phyloP scores from a whole-genome alignment of 2,888 invertebrate species.

The Halictus ligatus region DNA sequence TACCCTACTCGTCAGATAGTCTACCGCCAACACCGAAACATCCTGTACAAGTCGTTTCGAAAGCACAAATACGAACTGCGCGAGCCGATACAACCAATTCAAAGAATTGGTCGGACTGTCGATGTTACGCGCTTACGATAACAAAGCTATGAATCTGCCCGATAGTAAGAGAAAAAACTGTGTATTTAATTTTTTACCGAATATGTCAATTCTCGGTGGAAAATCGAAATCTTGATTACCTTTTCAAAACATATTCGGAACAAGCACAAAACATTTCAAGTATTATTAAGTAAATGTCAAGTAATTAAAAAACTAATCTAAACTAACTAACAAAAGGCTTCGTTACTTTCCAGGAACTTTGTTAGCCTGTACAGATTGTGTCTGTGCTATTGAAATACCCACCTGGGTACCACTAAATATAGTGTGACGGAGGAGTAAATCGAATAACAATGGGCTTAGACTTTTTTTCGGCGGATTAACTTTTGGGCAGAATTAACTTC shows the following conservation, averaged over 20 bases:
- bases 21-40: not conserved
- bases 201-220: no score
- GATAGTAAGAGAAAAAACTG: no score
- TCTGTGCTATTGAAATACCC: constrained; percentile 41
- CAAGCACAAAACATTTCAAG: no score
- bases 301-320: not conserved
- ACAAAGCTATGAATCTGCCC: no score
- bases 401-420: constrained; percentile 80
- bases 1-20: not conserved
- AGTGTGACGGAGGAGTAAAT: constrained; percentile 80
- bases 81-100: not conserved
- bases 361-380: not conserved
- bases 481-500: constrained; percentile 71
- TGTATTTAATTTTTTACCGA: no score
- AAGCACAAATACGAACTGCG: not conserved
- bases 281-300: not conserved
- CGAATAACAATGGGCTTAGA: constrained; percentile 79
- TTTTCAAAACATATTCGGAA: no score
- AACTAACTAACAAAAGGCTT: no score
- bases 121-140: no score
- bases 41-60: not conserved
- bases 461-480: constrained; percentile 71
- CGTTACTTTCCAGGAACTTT: not conserved
- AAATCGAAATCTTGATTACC: no score
- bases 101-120: not conserved